These are phyloP conservation scores for Eristalinus aeneus DNA, from an alignment of 2,888 invertebrate genomes.

Conservation along the genomic window DNA sequence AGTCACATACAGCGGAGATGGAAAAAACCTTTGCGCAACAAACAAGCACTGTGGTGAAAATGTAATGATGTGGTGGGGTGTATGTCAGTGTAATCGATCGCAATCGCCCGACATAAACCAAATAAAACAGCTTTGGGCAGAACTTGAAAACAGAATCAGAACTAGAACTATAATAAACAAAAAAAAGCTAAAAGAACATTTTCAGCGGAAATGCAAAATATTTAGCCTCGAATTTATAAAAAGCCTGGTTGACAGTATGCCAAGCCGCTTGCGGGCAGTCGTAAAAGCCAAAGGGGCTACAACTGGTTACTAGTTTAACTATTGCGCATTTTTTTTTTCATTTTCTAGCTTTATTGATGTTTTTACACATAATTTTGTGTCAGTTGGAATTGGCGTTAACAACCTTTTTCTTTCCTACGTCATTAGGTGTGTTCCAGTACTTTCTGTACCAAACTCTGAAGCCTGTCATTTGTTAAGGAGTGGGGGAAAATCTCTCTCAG, in stretches of 20 bases:
- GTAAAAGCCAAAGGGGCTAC: neutral
- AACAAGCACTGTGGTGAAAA: neutral
- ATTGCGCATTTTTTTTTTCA: neutral
- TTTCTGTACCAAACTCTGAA: no score
- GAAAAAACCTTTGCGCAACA: neutral
- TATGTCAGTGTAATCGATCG: neutral
- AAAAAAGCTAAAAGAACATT: neutral
- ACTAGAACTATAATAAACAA: neutral
- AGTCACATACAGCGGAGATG: neutral
- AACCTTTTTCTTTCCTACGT: neutral
- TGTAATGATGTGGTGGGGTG: neutral
- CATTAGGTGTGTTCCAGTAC: no score
- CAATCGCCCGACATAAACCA: neutral
- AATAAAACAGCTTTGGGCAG: neutral
- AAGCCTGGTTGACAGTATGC: neutral
- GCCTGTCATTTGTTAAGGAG: no score
- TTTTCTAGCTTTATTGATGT: no score
- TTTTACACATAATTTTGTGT: neutral
- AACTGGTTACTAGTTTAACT: neutral
- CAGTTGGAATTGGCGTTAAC: neutral
- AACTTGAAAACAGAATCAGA: neutral
- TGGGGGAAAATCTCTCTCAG: no score
- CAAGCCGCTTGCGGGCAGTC: neutral
- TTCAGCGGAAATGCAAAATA: neutral
- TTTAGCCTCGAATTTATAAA: neutral